Conservation (phyloP, 2,797 vertebrate genomes). For the Phoxinus dragarum region DNA sequence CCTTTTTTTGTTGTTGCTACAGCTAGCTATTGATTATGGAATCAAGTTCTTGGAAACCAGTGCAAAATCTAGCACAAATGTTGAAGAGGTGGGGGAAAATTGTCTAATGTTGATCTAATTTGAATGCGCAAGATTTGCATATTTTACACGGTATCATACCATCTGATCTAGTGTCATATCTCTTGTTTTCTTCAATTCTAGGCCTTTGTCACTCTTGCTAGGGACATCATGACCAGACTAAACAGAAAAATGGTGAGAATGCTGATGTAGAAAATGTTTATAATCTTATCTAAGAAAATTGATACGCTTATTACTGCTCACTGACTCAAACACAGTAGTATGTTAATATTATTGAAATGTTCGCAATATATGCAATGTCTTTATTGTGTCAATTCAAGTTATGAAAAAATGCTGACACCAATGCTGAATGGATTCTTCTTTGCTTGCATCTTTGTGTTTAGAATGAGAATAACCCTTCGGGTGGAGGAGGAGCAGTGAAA, state of each 20-base stretch:
- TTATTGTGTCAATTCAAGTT: not conserved
- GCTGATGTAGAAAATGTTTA: not conserved
- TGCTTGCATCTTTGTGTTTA: conserved; percentile 62
- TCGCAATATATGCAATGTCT: not conserved
- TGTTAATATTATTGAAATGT: not conserved
- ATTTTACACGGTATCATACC: not conserved
- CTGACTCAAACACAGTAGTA: not conserved
- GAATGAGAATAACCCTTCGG: conserved; percentile 87
- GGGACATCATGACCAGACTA: conserved; percentile 96
- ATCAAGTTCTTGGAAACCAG: conserved; percentile 98
- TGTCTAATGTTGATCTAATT: not conserved
- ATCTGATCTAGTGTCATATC: not conserved
- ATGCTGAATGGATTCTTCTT: conserved; percentile 21
- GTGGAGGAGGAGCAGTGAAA: conserved; percentile 89
- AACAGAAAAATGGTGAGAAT: conserved; percentile 94
- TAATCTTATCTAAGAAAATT: not conserved
- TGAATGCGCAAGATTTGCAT: not conserved
- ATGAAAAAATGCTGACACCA: not conserved
- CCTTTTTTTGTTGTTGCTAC: conserved; percentile 34
- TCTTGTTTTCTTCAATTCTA: conserved; percentile 64
- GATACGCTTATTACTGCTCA: not conserved
- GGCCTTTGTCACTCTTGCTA: conserved; percentile 96
- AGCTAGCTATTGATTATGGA: conserved; percentile 98
- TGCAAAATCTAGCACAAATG: conserved; percentile 95
- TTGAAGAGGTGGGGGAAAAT: conserved; percentile 86